Evolutionary conservation across 2,113 vertebrate species (phyloP).

Genomic region (Leuciscus idus): DNA sequence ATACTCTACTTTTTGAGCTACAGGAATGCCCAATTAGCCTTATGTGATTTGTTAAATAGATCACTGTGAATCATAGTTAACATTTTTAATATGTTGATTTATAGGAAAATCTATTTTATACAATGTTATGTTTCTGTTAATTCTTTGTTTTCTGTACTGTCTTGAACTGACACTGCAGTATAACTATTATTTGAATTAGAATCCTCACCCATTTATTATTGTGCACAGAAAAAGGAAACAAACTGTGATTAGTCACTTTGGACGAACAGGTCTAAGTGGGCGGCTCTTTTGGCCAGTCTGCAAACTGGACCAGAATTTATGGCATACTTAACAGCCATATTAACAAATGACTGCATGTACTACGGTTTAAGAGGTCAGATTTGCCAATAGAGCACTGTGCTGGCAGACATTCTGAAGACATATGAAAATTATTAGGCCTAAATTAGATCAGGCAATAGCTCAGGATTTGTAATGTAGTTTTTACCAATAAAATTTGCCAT

Average conservation of each 20-base stretch:
- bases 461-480: slow-evolving; percentile 14
- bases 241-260: neutral
- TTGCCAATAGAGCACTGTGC: neutral
- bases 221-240: neutral
- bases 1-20: too few relatives aligned
- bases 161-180: neutral
- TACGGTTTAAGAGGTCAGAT: neutral
- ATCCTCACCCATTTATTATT: slow-evolving; percentile 1
- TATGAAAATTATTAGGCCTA: slow-evolving; percentile 35
- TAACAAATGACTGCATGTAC: neutral
- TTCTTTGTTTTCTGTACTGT: neutral
- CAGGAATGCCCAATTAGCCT: too few relatives aligned
- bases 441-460: slow-evolving; percentile 23
- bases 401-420: slow-evolving; percentile 1
- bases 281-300: neutral
- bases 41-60: too few relatives aligned
- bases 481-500: slow-evolving; percentile 28
- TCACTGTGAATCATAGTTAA: too few relatives aligned
- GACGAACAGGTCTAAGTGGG: neutral
- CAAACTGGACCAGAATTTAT: neutral
- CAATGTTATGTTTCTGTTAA: too few relatives aligned
- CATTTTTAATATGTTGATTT: too few relatives aligned
- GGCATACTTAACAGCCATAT: neutral
- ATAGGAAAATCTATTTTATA: too few relatives aligned
- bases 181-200: neutral